Percentiles rank a stretch among this genome's conserved stretches.
Conservation (phyloP, 2,113 vertebrate species). For the Aldabrachelys gigantea region DNA sequence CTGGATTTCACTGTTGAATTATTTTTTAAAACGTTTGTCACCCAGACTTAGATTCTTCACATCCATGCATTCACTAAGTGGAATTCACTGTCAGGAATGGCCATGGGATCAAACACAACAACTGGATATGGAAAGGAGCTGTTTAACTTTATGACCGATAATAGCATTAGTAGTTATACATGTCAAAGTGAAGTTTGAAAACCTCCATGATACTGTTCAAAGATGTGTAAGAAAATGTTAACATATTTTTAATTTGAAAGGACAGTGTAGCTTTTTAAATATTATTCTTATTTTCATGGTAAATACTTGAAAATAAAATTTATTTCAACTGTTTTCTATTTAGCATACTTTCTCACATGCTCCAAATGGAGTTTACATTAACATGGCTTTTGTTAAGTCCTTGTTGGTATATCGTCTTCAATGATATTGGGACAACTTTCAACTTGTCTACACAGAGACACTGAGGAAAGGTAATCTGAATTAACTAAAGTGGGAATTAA, state of each 20-base stretch:
- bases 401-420: neutral
- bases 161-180: neutral
- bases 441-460: neutral
- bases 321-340: neutral
- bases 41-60: neutral
- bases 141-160: neutral
- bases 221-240: accelerated
- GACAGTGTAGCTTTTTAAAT: neutral
- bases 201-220: neutral
- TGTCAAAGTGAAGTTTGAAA: neutral
- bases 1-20: neutral
- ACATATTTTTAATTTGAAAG: neutral
- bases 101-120: neutral
- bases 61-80: neutral
- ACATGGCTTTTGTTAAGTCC: neutral
- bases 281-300: neutral
- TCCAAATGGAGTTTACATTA: neutral
- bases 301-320: neutral
- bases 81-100: neutral
- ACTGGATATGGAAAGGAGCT: neutral
- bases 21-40: neutral
- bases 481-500: neutral
- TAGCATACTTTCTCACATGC: neutral
- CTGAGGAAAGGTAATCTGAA: neutral
- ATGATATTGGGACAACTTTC: neutral